These are phyloP conservation scores for Hylaeus anthracinus DNA, from an alignment of 1,140 invertebrate species.

Conservation along the genomic window DNA sequence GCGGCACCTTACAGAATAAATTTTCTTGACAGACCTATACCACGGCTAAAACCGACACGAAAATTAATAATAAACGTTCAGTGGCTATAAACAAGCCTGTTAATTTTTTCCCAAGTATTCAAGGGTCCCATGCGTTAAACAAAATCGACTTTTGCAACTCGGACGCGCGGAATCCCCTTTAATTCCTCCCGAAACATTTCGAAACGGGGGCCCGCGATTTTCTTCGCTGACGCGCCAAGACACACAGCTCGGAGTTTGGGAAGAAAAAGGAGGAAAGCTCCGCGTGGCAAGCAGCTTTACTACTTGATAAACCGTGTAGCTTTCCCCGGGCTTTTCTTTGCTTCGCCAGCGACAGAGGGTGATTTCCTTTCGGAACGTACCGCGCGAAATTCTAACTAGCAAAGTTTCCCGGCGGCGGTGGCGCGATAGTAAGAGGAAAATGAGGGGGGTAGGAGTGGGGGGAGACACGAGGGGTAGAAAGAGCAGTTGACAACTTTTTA, in stretches of 20 bases:
- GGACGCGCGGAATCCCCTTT: not conserved
- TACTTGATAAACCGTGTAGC: conserved; percentile 50
- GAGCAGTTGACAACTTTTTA: conserved; percentile 71
- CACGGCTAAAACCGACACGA: no score
- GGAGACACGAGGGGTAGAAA: conserved; percentile 2
- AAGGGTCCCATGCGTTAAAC: no score
- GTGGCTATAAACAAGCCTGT: no score
- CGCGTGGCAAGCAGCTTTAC: conserved; percentile 30
- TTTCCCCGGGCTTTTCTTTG: conserved; percentile 55
- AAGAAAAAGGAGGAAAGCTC: conserved; percentile 1
- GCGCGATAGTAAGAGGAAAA: conserved; percentile 45
- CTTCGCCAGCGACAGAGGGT: conserved; percentile 41
- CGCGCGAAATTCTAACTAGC: conserved; percentile 67
- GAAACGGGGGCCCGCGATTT: not conserved
- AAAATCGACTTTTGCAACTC: no score
- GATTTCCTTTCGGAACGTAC: conserved; percentile 64
- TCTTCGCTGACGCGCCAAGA: not conserved
- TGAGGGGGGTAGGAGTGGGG: conserved; percentile 22
- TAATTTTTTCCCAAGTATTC: no score
- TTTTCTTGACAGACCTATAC: no score
- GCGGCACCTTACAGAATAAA: no score
- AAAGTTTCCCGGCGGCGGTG: conserved; percentile 58
- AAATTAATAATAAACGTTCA: no score
- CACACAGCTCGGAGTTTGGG: not conserved
- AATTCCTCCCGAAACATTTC: not conserved